Base-by-base conservation (phyloP, 1,140 invertebrate species). In the Mycetomoellerius zeteki region DNA sequence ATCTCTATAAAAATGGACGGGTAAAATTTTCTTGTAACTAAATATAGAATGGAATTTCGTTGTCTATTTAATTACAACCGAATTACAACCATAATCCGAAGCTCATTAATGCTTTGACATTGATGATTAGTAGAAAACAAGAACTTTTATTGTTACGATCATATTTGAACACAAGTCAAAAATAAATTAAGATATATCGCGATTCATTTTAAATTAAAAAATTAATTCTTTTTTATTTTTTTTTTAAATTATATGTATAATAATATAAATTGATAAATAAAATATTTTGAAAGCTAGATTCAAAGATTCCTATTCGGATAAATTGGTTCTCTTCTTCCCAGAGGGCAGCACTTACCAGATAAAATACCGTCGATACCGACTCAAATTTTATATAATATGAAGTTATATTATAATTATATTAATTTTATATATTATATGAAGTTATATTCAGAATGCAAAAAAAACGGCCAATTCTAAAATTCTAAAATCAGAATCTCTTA, bases 271-370 rank as follows among this genome's bases (percentile, higher is more conserved):
- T n/a, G 8, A n/a, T 24, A 0, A 52, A 50, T n/a, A 30, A 72
- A 33, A 37, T 33, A 75, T 19, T 37, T 75, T 37, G 4, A 5
- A 27, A 33, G 12, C 21, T 37, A 16, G 7, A 62, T 43, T 37
- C 6, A 33, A 21, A 43, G 21, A 81, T 81, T 52, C 27, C n/a
- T 52, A 21, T 19, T 56, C 30, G 21, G 7, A 52, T 37, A 33
- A 71, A 24, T 72, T 82, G 3, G 1, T 3, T 30, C 19, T 47
- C 30, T 82, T 33, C 21, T 72, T 54, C 1, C 0, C 14, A 82
- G 67, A 8, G 56, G 80, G 80, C 80, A 82, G 80, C 80, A 82
- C 3, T 6, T 72, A 30, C 4, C n/a, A 7, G 24, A 65, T 43
- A 47, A 30, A 19, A 30, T 33, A 14, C 33, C 5, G 8, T 14